phyloP scores from a whole-genome alignment of 2,888 invertebrate genomes.

The Diarsia rubi region DNA sequence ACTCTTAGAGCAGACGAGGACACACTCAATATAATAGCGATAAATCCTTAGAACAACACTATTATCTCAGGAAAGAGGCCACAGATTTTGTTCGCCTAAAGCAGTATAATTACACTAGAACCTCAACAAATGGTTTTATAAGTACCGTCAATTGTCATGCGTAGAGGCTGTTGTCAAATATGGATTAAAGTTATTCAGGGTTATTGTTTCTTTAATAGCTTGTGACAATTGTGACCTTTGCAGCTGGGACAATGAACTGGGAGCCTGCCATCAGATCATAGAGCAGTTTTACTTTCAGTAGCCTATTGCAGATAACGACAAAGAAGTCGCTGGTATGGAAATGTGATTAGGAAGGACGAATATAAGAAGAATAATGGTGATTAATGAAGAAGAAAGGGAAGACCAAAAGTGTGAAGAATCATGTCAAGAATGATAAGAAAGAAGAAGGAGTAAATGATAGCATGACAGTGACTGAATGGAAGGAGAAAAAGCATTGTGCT shows the following conservation, averaged over 20 bases:
- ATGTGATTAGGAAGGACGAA: neutral
- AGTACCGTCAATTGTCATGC: slow-evolving; percentile 56
- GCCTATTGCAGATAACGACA: neutral
- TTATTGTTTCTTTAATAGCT: slow-evolving; percentile 65
- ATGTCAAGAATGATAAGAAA: neutral
- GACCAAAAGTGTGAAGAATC: neutral
- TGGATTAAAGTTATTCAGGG: slow-evolving; percentile 57
- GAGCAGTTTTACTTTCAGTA: neutral
- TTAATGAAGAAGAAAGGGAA: neutral
- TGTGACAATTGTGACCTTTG: slow-evolving; percentile 63
- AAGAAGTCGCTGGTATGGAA: neutral
- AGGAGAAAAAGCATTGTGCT: neutral
- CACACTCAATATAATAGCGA: neutral
- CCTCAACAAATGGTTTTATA: slow-evolving; percentile 54
- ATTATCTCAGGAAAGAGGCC: slow-evolving; percentile 20
- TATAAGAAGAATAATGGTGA: neutral
- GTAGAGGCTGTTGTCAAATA: slow-evolving; percentile 58
- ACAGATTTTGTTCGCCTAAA: slow-evolving; percentile 27
- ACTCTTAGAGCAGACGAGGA: neutral
- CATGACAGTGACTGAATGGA: neutral
- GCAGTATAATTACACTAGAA: slow-evolving; percentile 19
- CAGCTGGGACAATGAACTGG: slow-evolving; percentile 57
- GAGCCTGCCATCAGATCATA: neutral
- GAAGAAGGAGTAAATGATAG: neutral
- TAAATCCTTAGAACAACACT: neutral